phyloP scores from a whole-genome alignment of 2,113 vertebrate genomes.

The Mystacornis crossleyi region DNA sequence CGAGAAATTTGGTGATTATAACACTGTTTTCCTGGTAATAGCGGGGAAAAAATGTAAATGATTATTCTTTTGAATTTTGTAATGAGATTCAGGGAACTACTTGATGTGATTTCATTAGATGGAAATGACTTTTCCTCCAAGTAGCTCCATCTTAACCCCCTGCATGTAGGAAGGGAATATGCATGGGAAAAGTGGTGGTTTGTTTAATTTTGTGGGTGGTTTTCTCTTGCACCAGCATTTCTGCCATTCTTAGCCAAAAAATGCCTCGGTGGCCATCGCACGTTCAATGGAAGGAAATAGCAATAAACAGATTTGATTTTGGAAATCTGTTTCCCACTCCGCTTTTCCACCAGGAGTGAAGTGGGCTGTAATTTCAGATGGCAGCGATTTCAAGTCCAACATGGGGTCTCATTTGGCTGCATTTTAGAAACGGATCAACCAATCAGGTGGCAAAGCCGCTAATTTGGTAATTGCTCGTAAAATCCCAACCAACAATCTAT shows the following conservation, averaged over 20 bases:
- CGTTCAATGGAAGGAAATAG: neutral
- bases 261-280: fast-evolving
- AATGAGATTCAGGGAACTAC: neutral
- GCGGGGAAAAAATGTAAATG: neutral
- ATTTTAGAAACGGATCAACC: neutral
- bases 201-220: neutral
- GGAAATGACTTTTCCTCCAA: neutral
- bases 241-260: neutral
- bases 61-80: neutral
- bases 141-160: neutral
- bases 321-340: constrained; percentile 5
- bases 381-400: constrained; percentile 18
- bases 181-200: neutral
- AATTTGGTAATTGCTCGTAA: constrained; percentile 33
- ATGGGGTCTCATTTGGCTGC: constrained; percentile 44
- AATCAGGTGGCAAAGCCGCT: constrained; percentile 23
- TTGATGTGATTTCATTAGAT: neutral
- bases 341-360: neutral
- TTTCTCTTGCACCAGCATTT: neutral
- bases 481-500: neutral
- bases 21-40: neutral
- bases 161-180: no score
- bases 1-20: neutral
- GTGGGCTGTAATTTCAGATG: neutral
- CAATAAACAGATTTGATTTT: constrained; percentile 9